Percentiles rank a stretch among this genome's conserved stretches.
phyloP scores from a whole-genome alignment of 2,797 vertebrate species.

The Gymnoscopelus microlampas region DNA sequence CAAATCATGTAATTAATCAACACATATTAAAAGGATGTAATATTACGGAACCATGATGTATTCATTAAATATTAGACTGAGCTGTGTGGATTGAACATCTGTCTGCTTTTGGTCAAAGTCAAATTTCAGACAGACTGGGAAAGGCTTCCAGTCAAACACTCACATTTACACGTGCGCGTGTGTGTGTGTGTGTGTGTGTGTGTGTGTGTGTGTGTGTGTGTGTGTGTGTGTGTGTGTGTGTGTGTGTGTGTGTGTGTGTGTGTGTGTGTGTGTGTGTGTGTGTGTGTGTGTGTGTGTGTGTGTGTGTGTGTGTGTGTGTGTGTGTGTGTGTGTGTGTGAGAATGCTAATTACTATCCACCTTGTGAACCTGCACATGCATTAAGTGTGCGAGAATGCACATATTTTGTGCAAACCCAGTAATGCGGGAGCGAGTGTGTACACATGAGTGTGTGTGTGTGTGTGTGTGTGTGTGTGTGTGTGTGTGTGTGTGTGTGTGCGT shows the following conservation, averaged over 20 bases:
- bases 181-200: slow-evolving; percentile 9
- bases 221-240: not conserved
- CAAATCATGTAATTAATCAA: too few species aligned
- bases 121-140: not conserved
- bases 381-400: too few species aligned
- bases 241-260: not conserved
- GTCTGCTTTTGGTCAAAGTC: not conserved
- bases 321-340: slow-evolving; percentile 28
- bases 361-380: not conserved
- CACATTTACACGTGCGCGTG: not conserved
- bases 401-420: too few species aligned
- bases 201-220: slow-evolving; percentile 1
- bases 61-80: too few species aligned
- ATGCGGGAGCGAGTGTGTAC: not conserved
- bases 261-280: too few species aligned
- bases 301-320: not conserved
- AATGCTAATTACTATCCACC: not conserved
- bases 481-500: not conserved
- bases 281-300: slow-evolving; percentile 5
- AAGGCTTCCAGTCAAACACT: not conserved
- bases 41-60: too few species aligned
- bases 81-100: too few species aligned
- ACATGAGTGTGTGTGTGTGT: not conserved
- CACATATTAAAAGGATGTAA: too few species aligned
- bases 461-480: not conserved